Conservation (phyloP, 2,888 invertebrate genomes). For the Tinea trinotella region DNA sequence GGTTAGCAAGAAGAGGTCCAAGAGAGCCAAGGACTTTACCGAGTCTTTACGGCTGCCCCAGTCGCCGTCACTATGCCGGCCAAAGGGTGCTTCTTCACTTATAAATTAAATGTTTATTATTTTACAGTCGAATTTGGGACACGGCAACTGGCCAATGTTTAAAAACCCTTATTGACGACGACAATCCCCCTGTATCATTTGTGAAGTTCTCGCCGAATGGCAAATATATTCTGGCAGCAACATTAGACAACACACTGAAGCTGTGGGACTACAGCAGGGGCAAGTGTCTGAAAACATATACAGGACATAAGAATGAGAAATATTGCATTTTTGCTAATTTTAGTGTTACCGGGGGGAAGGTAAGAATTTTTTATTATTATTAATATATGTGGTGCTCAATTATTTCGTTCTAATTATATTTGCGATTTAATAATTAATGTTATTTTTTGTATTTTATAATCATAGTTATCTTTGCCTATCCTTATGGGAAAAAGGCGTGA, state of each 20-base stretch:
- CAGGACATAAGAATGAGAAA: slow-evolving; percentile 98
- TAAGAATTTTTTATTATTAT: slow-evolving; percentile 38
- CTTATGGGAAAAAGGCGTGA: too few species aligned
- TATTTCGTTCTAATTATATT: background rate
- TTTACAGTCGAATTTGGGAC: slow-evolving; percentile 97
- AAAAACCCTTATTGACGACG: slow-evolving; percentile 99
- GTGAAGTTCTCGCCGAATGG: slow-evolving; percentile 99
- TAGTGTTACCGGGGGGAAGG: slow-evolving; percentile 99
- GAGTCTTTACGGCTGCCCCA: too few species aligned
- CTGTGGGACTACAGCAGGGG: slow-evolving; percentile 99
- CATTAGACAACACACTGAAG: slow-evolving; percentile 97
- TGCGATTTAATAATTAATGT: background rate
- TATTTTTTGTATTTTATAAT: background rate
- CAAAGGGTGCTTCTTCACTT: too few species aligned
- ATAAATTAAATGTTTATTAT: too few species aligned
- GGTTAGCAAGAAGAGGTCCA: too few species aligned
- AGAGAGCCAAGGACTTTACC: too few species aligned
- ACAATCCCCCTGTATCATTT: slow-evolving; percentile 99
- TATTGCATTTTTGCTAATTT: slow-evolving; percentile 99
- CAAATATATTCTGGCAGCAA: slow-evolving; percentile 98
- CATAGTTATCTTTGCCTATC: too few species aligned
- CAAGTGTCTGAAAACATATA: slow-evolving; percentile 98
- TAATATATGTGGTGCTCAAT: background rate
- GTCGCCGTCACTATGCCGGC: too few species aligned
- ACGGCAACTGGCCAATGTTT: slow-evolving; percentile 99